A percentile compares a stretch with the other conserved stretches of the same genome.
Evolutionary conservation across 1,140 invertebrate species (phyloP).

Genomic region (Agrypnia vestita): DNA sequence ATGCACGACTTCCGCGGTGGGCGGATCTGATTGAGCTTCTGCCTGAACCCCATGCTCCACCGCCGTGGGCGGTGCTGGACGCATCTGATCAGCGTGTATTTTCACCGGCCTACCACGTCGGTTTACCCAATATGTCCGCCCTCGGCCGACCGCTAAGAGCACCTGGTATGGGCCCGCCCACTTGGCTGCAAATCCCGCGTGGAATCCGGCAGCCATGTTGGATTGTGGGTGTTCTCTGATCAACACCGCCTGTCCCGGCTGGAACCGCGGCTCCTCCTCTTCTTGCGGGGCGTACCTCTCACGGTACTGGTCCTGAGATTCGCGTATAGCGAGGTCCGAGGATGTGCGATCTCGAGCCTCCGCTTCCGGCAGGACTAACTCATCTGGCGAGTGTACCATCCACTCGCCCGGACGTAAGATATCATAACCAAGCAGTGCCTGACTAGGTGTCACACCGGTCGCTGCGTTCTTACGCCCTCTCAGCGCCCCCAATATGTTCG

Average conservation of each 20-base stretch:
- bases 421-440: conserved; percentile 18
- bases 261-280: not conserved
- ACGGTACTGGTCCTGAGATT: not conserved
- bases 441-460: conserved; percentile 14
- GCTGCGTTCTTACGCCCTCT: conserved; percentile 7
- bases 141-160: not conserved
- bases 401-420: conserved; percentile 3
- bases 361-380: not conserved
- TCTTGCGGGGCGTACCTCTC: not conserved
- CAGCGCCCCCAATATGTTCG: not conserved
- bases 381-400: not conserved
- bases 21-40: too few species aligned
- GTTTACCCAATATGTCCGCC: not conserved
- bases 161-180: conserved; percentile 13
- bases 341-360: not conserved
- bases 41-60: too few species aligned
- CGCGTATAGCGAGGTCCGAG: not conserved
- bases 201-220: not conserved
- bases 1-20: too few species aligned
- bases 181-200: not conserved
- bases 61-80: not conserved
- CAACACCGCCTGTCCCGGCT: not conserved
- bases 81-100: conserved; percentile 10
- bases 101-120: not conserved
- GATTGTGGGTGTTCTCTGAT: conserved; percentile 9